Base-by-base conservation (phyloP, 30 jellyfish, hydroid and myxozoan genomes). In the Mastigias papua region DNA sequence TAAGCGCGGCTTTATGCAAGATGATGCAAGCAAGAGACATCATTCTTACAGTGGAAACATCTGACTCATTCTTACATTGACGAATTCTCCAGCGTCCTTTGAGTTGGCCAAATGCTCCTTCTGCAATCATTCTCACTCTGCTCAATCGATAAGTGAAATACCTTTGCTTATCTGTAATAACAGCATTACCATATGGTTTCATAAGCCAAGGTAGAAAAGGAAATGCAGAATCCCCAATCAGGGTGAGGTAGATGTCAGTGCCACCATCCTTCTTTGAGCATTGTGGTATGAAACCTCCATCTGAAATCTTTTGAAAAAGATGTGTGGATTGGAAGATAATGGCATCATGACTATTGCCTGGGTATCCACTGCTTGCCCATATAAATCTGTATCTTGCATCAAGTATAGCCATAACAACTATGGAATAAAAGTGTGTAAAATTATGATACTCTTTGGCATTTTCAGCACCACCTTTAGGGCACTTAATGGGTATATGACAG, bases 341-440 rank as follows among this genome's bases (percentile, higher is more conserved):
- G 25, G 93, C 75, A 60, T 84, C 93, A 32, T 84, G 93, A 71
- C 86, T 46, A 69, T 84, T 84, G 32, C 93, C 88, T 9, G 93
- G 93, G 34, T n/a, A 84, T 20, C 93, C 93, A 54, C 87, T 64
- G 54, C 88, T 84, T 42, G 87, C 93, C 93, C 87, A 84, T 62
- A 50, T 54, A 54, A 69, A 84, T 33, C 87, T 69, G 46, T 70
- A 16, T 28, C 54, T 42, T 28, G 93, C 93, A 84, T 84, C 88
- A 48, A 84, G 85, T 15, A 66, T 49, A 30, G 91, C 91, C 86
- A 81, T 68, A 20, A 81, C 1, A 35, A 81, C 91, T 17, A 65
- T 68, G 8, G 91, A 81, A 26, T 81, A 81, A 65, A 81, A 81
- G 46, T 81, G 65, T 62, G 69, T 69, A 35, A 84, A 84, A 48